phyloP scores from a whole-genome alignment of 2,797 vertebrate genomes.

The Sphenopsis melanotis region DNA sequence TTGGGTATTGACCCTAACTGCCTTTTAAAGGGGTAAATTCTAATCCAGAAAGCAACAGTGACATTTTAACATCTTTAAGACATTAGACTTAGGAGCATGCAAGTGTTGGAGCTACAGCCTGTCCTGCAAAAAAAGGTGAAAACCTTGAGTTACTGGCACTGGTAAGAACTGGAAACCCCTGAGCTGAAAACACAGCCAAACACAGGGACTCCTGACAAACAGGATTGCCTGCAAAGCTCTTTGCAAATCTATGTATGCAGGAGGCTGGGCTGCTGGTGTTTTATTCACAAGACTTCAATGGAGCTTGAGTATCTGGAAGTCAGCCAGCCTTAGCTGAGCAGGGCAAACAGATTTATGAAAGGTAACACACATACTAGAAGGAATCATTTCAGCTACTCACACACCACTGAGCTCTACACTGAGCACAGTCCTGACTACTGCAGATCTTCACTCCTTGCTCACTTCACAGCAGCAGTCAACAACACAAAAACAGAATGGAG shows the following conservation, averaged over 20 bases:
- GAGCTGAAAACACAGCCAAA: background rate
- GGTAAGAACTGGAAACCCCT: background rate
- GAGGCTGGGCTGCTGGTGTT: slow-evolving; percentile 2
- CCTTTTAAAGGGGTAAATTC: background rate
- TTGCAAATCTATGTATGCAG: background rate
- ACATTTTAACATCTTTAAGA: background rate
- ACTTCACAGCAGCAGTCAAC: background rate
- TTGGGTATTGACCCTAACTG: background rate
- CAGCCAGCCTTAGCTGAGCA: slow-evolving; percentile 13
- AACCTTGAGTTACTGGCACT: background rate
- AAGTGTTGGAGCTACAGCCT: background rate
- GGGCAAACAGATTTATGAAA: slow-evolving; percentile 46
- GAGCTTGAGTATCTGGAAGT: slow-evolving; percentile 34
- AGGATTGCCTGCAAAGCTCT: background rate
- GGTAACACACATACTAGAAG: slow-evolving; percentile 18
- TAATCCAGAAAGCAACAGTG: background rate
- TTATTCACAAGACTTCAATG: slow-evolving; percentile 36
- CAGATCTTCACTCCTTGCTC: background rate
- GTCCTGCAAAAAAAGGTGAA: background rate
- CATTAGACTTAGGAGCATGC: background rate
- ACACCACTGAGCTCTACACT: background rate
- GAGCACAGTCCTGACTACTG: background rate
- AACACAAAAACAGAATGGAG: background rate
- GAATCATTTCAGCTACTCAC: background rate
- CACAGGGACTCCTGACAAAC: background rate